A percentile compares a stretch with the other conserved stretches of the same genome.
Conservation (phyloP, 2,113 vertebrate species). For the Rhinogobius similis region DNA sequence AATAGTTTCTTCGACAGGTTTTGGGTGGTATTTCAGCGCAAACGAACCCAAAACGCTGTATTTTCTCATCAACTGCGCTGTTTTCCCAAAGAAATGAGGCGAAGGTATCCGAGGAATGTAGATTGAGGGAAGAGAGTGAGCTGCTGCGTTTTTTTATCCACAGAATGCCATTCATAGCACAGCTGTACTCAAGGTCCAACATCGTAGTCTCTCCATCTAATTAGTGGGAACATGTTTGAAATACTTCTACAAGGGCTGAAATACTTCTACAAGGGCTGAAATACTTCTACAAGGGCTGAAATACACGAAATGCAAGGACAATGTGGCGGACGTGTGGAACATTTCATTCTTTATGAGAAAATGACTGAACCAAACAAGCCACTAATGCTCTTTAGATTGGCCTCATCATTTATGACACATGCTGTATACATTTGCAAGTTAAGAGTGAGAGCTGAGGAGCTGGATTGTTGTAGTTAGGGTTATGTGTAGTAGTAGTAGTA, state of each 20-base stretch:
- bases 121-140: slow-evolving; percentile 52
- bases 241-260: slow-evolving; percentile 12
- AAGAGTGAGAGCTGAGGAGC: too few species aligned
- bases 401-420: too few species aligned
- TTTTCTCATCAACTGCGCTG: not conserved
- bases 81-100: slow-evolving; percentile 35
- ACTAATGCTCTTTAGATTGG: not conserved
- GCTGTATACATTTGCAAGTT: too few species aligned
- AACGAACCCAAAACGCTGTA: not conserved
- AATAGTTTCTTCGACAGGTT: not conserved
- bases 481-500: too few species aligned
- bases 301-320: not conserved
- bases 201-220: not conserved
- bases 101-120: slow-evolving; percentile 68
- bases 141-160: slow-evolving; percentile 27
- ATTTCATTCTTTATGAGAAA: not conserved
- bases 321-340: not conserved
- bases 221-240: not conserved
- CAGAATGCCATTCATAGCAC: slow-evolving; percentile 51
- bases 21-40: not conserved
- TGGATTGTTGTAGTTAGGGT: too few species aligned
- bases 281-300: slow-evolving; percentile 4
- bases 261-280: slow-evolving; percentile 10
- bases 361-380: not conserved
- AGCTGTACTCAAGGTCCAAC: slow-evolving; percentile 12